Evolutionary conservation across 1,140 invertebrate genomes (phyloP), one percentile per base, ranked within the genome.

Genomic region (Himalopsyche phryganea): DNA sequence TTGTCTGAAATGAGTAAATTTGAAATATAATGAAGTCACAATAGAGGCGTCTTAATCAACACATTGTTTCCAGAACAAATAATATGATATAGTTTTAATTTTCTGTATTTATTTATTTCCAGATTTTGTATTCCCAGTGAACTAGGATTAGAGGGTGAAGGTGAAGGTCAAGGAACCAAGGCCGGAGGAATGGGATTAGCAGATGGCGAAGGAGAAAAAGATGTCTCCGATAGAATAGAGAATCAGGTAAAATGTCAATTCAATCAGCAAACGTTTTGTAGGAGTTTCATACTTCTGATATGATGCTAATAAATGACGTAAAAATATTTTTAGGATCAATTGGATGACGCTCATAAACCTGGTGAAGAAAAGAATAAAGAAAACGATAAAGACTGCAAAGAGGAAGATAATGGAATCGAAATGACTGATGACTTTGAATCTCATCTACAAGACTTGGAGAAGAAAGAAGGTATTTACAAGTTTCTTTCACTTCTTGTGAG

Each of bases 111-210:
- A 45, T 40, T 1, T 28, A 23, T 70, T 42, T 64, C 83, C 78
- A 97, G 97, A 40, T 98, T 98, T 73, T 97, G 95, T 69, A 83
- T 93, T 47, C 94, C 95, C 10, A 84, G 90, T 15, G 92, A 96
- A 68, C 73, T 89, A 2, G 84, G 87, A n/a, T 84, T 88, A 68
- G 82, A 84, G 55, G 77, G 78, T 13, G 79, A 81, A 51, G 84
- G 81, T 54, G 83, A 86, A 63, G 82, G 79, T 13, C 75, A 81
- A 28, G 79, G 83, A 38, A 81, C 82, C 58, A 69, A 80, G 6
- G 75, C 80, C 0, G 83, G 86, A 50, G 90, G 89, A 9, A 84
- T 88, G 72, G 96, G 95, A 0, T 75, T 98, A 1, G 93, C 92
- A 0, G 94, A 98, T 62, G 95, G 95, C 0, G 89, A 96, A 66